Percentiles rank a stretch among this genome's conserved stretches.
These are phyloP conservation scores for Papilio glaucus DNA, from an alignment of 1,140 invertebrate genomes.

Conservation along the genomic window DNA sequence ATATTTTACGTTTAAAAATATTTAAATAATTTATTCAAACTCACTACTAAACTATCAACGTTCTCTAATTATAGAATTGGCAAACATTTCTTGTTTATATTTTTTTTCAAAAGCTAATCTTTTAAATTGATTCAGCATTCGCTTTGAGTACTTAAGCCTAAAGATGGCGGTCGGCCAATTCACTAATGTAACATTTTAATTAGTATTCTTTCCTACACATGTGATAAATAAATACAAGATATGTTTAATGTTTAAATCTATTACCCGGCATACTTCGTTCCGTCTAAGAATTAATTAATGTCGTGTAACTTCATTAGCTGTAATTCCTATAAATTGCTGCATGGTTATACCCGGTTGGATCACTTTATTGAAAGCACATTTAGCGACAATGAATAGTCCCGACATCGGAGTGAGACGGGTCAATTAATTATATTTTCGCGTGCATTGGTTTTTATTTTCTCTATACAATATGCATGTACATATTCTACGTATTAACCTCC, in stretches of 20 bases:
- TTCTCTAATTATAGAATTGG: conserved; percentile 1
- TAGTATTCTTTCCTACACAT: background rate
- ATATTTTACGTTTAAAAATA: background rate
- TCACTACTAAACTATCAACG: background rate
- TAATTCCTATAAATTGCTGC: too few relatives aligned
- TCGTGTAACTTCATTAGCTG: too few relatives aligned
- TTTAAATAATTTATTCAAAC: background rate
- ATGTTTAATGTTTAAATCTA: background rate
- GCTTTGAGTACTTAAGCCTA: background rate
- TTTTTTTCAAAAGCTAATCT: background rate
- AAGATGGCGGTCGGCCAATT: conserved; percentile 22
- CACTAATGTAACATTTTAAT: conserved; percentile 27
- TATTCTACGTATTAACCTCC: too few relatives aligned
- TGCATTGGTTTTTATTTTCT: too few relatives aligned
- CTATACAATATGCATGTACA: too few relatives aligned
- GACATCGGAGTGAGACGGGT: too few relatives aligned
- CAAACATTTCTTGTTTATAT: background rate
- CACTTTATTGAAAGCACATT: too few relatives aligned
- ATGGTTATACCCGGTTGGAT: too few relatives aligned
- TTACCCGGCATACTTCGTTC: too few relatives aligned
- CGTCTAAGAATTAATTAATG: too few relatives aligned
- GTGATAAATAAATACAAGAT: background rate
- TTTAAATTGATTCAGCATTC: background rate
- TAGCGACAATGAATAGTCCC: too few relatives aligned
- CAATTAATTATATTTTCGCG: too few relatives aligned